Evolutionary conservation across 2,797 vertebrate genomes (phyloP).

Genomic region (Clarias laeviceps): DNA sequence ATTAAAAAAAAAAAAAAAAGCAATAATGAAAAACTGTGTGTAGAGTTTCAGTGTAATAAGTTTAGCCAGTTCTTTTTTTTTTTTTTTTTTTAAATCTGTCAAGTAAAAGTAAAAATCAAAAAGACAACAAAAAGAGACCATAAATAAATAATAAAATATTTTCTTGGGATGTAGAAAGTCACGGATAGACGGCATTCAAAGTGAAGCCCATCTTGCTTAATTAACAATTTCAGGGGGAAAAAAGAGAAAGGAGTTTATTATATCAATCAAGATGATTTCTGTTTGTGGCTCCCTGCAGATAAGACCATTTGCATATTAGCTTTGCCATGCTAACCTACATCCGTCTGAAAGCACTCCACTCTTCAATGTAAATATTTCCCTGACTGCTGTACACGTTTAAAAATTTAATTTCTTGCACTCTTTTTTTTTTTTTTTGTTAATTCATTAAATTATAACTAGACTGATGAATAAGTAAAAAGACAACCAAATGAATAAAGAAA

Average conservation of each 20-base stretch:
- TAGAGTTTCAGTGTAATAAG: not conserved
- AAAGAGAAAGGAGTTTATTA: slow-evolving; percentile 97
- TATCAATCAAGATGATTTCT: slow-evolving; percentile 98
- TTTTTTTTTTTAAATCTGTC: too few relatives aligned
- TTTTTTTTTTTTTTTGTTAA: slow-evolving; percentile 53
- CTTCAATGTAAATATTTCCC: slow-evolving; percentile 89
- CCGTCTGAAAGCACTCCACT: slow-evolving; percentile 87
- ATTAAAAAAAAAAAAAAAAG: slow-evolving; percentile 3
- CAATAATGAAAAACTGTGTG: not conserved
- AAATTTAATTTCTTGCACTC: slow-evolving; percentile 71
- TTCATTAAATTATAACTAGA: slow-evolving; percentile 78
- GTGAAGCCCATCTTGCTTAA: slow-evolving; percentile 94
- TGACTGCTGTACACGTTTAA: slow-evolving; percentile 81
- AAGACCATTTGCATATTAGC: slow-evolving; percentile 99
- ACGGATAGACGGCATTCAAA: slow-evolving; percentile 80
- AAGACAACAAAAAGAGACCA: slow-evolving; percentile 6
- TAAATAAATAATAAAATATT: slow-evolving; percentile 53
- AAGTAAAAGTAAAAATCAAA: not conserved
- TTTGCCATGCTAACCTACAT: slow-evolving; percentile 98
- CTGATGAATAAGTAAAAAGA: slow-evolving; percentile 73
- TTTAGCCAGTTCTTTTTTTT: not conserved
- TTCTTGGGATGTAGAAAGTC: slow-evolving; percentile 79
- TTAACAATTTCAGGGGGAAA: slow-evolving; percentile 92
- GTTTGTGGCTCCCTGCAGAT: slow-evolving; percentile 99
- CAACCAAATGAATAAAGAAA: slow-evolving; percentile 68